Base-by-base conservation (phyloP, 2,113 vertebrate species). In the Rynchops niger region DNA sequence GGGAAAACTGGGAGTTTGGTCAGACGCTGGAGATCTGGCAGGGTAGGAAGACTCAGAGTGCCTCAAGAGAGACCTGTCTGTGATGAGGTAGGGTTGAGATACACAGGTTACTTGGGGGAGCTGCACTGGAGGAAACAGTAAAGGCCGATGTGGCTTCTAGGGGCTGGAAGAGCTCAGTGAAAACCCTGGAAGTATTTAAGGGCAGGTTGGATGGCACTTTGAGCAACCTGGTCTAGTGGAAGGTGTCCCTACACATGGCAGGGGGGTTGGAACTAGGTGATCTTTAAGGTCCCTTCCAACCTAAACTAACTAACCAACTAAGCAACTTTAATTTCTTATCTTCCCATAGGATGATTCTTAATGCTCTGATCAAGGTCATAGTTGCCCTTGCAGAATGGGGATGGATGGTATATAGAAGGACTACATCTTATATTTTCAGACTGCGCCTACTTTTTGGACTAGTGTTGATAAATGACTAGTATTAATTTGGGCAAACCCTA, bases 91-190 rank as follows among this genome's bases (percentile, higher is more conserved):
- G 32, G 21, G 30, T 73, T 40, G 23, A 66, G 29, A 87, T 40
- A 65, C 38, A 52, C 20, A 25, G 18, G 21, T n/a, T 80, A 52
- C 29, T 45, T 3, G 1, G 42, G 32, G 32, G 15, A 94, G 13
- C 27, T 83, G 38, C 6, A 13, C 0, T 67, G 25, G 7, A 82
- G 22, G 42, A 52, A 93, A 71, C 3, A 59, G 25, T 27, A 88
- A 88, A 62, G 8, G n/a, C 38, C 52, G 47, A 9, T 61, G 45
- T 62, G 45, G 11, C n/a, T 85, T 85, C 49, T 55, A 38, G 47
- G 30, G 23, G 4, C 14, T 62, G 15, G 34, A 52, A 91, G 7
- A 71, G 2, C 61, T 62, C 42, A 59, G 47, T 0, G 0, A 40
- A n/a, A 61, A 23, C 34, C n/a, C n/a, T 61, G n/a, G 58, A 36